Evolutionary conservation across 2,113 vertebrate genomes (phyloP).

Genomic region (Pollimyrus isidori): DNA sequence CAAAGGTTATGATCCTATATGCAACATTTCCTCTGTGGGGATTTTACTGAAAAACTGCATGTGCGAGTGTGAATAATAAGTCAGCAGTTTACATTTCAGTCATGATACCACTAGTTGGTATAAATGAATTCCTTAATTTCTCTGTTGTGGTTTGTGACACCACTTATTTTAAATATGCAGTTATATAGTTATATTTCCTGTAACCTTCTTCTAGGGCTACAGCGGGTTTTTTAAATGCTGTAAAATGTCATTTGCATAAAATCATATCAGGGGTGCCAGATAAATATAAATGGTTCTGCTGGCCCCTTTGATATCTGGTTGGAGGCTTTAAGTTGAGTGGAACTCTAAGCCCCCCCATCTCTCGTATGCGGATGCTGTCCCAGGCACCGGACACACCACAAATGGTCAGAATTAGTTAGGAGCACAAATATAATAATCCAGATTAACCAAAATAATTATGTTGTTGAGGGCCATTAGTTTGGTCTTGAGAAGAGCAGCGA

Average conservation of each 20-base stretch:
- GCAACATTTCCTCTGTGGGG: neutral
- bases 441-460: constrained; percentile 60
- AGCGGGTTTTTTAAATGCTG: neutral
- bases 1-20: neutral
- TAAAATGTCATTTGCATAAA: constrained; percentile 5
- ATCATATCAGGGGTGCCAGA: neutral
- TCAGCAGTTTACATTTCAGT: neutral
- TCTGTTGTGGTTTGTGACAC: neutral
- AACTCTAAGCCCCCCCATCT: neutral
- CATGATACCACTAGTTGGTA: neutral
- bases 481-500: constrained; percentile 39
- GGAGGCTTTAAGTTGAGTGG: neutral
- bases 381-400: constrained; percentile 39
- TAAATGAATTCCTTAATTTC: neutral
- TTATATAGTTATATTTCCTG: neutral
- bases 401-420: constrained; percentile 46
- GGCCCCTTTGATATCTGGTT: neutral
- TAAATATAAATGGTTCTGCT: neutral
- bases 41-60: neutral
- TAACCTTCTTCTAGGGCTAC: neutral
- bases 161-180: neutral
- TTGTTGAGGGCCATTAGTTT: constrained; percentile 58
- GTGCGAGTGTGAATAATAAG: neutral
- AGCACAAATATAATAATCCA: constrained; percentile 53
- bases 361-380: constrained; percentile 34